Percentiles rank a stretch among this genome's conserved stretches.
Conservation (phyloP, 2,888 invertebrate genomes). For the Euplexia lucipara region DNA sequence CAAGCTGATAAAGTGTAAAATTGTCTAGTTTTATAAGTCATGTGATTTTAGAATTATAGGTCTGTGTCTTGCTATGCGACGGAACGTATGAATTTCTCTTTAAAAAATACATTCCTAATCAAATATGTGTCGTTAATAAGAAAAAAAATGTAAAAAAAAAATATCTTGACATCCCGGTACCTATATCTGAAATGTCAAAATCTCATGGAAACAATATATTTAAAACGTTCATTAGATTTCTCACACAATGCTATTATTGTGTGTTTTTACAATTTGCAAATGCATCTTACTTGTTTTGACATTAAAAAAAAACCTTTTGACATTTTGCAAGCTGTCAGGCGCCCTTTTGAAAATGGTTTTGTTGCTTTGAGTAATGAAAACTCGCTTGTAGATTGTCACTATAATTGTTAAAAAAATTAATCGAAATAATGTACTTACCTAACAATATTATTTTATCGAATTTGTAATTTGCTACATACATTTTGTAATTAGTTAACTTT, state of each 20-base stretch:
- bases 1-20: constrained; percentile 42
- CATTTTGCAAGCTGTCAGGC: constrained; percentile 40
- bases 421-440: constrained; percentile 11
- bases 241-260: background rate
- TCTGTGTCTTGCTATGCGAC: constrained; percentile 13
- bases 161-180: background rate
- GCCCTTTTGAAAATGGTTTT: constrained; percentile 12
- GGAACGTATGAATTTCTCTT: constrained; percentile 40
- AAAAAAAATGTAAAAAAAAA: constrained; percentile 1
- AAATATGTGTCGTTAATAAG: constrained; percentile 12
- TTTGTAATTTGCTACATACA: constrained; percentile 21
- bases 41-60: constrained; percentile 64
- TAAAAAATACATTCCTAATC: constrained; percentile 51
- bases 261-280: constrained; percentile 5
- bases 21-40: constrained; percentile 59
- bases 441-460: background rate
- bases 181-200: background rate
- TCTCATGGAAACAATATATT: too few species aligned
- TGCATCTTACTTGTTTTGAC: background rate
- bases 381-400: too few species aligned
- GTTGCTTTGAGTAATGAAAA: too few species aligned
- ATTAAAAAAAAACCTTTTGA: background rate
- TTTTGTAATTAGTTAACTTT: constrained; percentile 12
- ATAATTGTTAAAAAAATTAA: background rate
- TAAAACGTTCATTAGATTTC: constrained; percentile 6